Base-by-base conservation (phyloP, 2,888 invertebrate species). In the Clivina fossor region DNA sequence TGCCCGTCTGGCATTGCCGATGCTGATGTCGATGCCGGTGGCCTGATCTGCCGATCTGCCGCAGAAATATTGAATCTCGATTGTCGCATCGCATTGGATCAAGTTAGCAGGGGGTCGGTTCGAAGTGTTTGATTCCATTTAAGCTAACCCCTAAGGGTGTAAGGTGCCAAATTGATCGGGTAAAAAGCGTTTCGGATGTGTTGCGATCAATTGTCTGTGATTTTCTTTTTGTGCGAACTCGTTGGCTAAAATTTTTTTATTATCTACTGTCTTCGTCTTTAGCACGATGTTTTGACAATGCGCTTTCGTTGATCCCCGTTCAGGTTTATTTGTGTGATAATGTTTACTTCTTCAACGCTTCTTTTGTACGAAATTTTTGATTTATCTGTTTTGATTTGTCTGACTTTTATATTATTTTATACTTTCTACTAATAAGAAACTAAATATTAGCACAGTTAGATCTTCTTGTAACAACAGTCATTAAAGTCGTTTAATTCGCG, bases 281-380 rank as follows among this genome's bases (percentile, higher is more conserved):
- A n/a, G n/a, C n/a, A n/a, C n/a, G n/a, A 46, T 46, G 46, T 38
- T 18, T 38, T 38, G 38, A 38, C 38, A n/a, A n/a, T n/a, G n/a
- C n/a, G n/a, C n/a, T n/a, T n/a, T n/a, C n/a, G n/a, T n/a, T n/a
- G n/a, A n/a, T n/a, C n/a, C n/a, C n/a, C n/a, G n/a, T n/a, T n/a
- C n/a, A n/a, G n/a, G n/a, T n/a, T n/a, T n/a, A n/a, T n/a, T n/a
- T n/a, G n/a, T n/a, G n/a, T n/a, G n/a, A n/a, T n/a, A n/a, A n/a
- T n/a, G n/a, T n/a, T n/a, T n/a, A n/a, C n/a, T n/a, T n/a, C n/a
- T n/a, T n/a, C n/a, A n/a, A n/a, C n/a, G n/a, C n/a, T n/a, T n/a
- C n/a, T n/a, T n/a, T n/a, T n/a, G n/a, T n/a, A n/a, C n/a, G n/a
- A n/a, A n/a, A n/a, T n/a, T n/a, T n/a, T n/a, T n/a, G n/a, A n/a